Percentiles rank a stretch among this genome's conserved stretches.
Evolutionary conservation across 2,797 vertebrate genomes (phyloP).

Genomic region (Chiroxiphia lanceolata): DNA sequence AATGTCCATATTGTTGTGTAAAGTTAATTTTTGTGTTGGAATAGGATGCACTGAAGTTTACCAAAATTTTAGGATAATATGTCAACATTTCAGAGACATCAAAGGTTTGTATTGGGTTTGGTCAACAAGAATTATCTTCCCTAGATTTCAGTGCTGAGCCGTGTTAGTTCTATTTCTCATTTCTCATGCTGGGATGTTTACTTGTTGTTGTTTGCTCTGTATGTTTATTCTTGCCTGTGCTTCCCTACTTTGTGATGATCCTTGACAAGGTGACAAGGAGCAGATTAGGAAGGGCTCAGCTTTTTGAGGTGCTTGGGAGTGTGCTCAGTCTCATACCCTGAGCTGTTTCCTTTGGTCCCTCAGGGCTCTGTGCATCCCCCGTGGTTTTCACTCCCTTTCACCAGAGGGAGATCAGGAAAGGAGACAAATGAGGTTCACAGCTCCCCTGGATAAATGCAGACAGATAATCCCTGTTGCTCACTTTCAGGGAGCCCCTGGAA

Average conservation of each 20-base stretch:
- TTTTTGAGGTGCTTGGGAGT: background rate
- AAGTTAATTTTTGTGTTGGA: background rate
- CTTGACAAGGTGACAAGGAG: background rate
- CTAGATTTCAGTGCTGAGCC: background rate
- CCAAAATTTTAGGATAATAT: background rate
- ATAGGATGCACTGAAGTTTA: background rate
- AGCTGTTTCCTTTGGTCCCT: background rate
- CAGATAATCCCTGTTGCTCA: background rate
- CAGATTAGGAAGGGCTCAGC: background rate
- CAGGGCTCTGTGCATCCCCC: background rate
- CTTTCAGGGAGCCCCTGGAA: background rate
- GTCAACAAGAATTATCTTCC: background rate
- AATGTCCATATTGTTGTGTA: background rate
- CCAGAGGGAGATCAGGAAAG: background rate
- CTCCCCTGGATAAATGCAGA: background rate
- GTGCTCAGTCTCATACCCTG: background rate
- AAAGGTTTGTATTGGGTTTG: background rate
- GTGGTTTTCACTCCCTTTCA: background rate
- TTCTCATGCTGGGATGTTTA: background rate
- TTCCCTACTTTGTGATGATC: background rate
- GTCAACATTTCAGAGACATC: background rate
- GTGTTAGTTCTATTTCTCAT: background rate
- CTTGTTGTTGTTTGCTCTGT: background rate
- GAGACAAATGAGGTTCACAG: background rate
- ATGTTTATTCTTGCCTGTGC: background rate